Conservation (phyloP, 2,113 vertebrate genomes). For the Takifugu bimaculatus region DNA sequence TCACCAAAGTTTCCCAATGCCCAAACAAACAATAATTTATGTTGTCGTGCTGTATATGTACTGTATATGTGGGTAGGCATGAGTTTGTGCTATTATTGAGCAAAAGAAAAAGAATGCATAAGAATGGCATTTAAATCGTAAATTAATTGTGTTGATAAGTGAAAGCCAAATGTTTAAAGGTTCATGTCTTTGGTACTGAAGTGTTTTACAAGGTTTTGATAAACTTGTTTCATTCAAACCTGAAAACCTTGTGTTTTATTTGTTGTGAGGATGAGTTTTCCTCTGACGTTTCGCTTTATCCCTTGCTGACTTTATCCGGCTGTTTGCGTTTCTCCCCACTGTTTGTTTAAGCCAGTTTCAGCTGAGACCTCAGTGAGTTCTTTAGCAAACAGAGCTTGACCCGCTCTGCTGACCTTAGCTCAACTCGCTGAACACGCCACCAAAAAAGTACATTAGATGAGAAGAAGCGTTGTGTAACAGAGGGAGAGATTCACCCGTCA, state of each 20-base stretch:
- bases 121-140: conserved; percentile 8
- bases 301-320: conserved; percentile 17
- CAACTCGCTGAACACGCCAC: conserved; percentile 16
- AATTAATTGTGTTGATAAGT: conserved; percentile 7
- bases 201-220: not conserved
- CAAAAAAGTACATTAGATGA: conserved; percentile 27
- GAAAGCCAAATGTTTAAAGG: not conserved
- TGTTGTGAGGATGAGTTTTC: not conserved
- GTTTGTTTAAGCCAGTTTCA: conserved; percentile 60
- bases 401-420: conserved; percentile 13
- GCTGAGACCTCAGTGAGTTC: conserved; percentile 31
- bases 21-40: conserved; percentile 10
- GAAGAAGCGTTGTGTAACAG: conserved; percentile 17
- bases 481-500: conserved; percentile 21
- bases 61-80: no score
- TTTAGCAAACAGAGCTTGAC: conserved; percentile 24
- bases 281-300: not conserved
- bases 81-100: conserved; percentile 38
- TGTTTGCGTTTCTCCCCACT: conserved; percentile 48
- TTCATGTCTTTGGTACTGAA: conserved; percentile 6
- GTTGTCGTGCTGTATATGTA: conserved; percentile 1
- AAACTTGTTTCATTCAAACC: not conserved
- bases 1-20: conserved; percentile 21
- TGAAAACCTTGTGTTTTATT: not conserved
- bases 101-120: not conserved